A percentile compares a stretch with the other conserved stretches of the same genome.
These are phyloP conservation scores for Phymorhynchus buccinoides DNA, from an alignment of 1,140 invertebrate genomes.

Conservation along the genomic window DNA sequence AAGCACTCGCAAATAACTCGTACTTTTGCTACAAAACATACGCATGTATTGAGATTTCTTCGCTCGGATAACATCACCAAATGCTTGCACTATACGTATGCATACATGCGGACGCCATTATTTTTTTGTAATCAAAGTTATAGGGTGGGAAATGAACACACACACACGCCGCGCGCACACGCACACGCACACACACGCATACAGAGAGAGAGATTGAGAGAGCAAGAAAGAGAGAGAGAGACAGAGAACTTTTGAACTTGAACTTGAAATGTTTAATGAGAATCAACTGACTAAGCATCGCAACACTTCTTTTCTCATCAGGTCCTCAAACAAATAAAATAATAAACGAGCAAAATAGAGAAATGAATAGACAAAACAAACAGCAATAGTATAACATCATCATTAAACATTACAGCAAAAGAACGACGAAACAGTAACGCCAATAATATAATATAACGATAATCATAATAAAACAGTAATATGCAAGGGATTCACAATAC, in stretches of 20 bases:
- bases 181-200: too few relatives aligned
- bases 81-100: too few relatives aligned
- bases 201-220: too few relatives aligned
- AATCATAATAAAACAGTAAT: not conserved
- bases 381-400: not conserved
- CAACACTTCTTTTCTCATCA: too few relatives aligned
- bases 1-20: not conserved
- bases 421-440: not conserved
- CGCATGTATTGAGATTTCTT: not conserved
- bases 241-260: not conserved
- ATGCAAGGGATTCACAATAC: not conserved
- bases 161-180: too few relatives aligned
- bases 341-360: not conserved
- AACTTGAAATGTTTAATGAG: too few relatives aligned
- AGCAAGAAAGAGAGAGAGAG: not conserved
- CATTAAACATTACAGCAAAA: not conserved
- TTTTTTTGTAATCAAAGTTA: too few relatives aligned
- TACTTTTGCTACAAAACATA: not conserved
- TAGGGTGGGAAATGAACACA: too few relatives aligned
- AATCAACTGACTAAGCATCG: too few relatives aligned
- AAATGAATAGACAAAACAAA: not conserved
- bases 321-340: not conserved
- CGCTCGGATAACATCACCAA: not conserved
- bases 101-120: too few relatives aligned
- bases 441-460: not conserved